Evolutionary conservation across 1,140 invertebrate species (phyloP), one percentile per base, ranked within the genome.

Genomic region (Drosophila mojavensis): DNA sequence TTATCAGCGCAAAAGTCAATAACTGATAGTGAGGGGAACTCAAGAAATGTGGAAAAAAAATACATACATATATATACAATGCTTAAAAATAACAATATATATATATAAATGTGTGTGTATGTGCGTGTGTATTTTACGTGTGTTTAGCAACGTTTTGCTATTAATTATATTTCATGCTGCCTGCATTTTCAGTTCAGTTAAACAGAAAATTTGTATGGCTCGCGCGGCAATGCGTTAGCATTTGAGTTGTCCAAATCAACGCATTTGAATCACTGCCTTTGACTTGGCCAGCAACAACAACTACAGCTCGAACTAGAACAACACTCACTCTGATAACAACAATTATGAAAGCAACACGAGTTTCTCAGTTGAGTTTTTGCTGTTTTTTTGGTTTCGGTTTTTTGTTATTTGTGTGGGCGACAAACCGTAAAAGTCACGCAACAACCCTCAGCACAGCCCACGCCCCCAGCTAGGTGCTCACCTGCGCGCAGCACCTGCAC

Each of bases 1-100:
- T 89, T 89, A 88, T 88, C 84, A 83, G 84, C 83, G 54, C 63
- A 78, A 86, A 60, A 88, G 83, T 86, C 83, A 88, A 88, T 86
- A 86, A 82, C 82, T 86, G 82, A 86, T 86, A 88, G 76, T 48
- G 50, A 41, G 67, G 48, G 43, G 4, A 50, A 28, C n/a, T 1
- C 51, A 39, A 59, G 41, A 26, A 64, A 74, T 30, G 55, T 50
- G 30, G n/a, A 45, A 50, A 54, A 17, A 75, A 55, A 51, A 70
- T n/a, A 45, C 48, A 75, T 30, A 33, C 50, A 66, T 54, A 60
- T 67, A 53, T 56, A 65, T 63, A 71, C 2, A 78, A 5, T 79
- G 70, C 55, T 53, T 85, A 86, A 69, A 63, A 85, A 86, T 86
- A 86, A 66, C 65, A 10, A 50, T 41, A 45, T 45, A 15, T 26